A percentile compares a stretch with the other conserved stretches of the same genome.
Conservation (phyloP, 1,140 invertebrate genomes). For the Wasmannia auropunctata region DNA sequence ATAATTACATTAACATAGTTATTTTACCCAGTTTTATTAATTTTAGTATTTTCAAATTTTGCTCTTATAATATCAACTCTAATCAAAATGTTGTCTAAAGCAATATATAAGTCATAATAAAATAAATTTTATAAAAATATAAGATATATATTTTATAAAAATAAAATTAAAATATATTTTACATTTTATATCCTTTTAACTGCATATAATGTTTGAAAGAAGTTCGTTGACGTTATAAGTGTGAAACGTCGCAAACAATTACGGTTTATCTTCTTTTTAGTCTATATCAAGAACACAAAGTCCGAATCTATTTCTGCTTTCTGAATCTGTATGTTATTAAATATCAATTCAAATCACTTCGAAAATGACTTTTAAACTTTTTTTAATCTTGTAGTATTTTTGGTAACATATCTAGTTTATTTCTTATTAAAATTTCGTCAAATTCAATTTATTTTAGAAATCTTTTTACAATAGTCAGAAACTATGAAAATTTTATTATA, state of each 20-base stretch:
- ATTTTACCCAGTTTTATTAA: neutral
- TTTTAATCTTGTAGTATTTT: neutral
- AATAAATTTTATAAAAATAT: neutral
- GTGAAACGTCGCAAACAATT: neutral
- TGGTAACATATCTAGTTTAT: neutral
- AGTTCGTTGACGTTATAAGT: neutral
- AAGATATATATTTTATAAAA: too few species aligned
- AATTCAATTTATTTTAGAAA: neutral
- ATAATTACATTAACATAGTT: neutral
- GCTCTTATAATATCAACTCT: neutral
- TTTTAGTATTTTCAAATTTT: neutral
- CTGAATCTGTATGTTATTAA: neutral
- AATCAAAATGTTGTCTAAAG: neutral
- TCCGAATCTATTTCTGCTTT: slow-evolving; percentile 25
- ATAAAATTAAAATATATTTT: neutral
- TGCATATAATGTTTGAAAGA: neutral
- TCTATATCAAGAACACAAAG: slow-evolving; percentile 5
- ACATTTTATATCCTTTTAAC: neutral
- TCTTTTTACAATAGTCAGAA: neutral
- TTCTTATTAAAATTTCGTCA: neutral
- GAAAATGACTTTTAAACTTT: neutral
- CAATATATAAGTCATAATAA: neutral
- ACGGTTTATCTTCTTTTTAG: neutral
- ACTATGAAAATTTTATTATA: neutral
- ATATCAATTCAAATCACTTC: neutral